phyloP scores from a whole-genome alignment of 2,797 vertebrate species.

The Choloepus didactylus region DNA sequence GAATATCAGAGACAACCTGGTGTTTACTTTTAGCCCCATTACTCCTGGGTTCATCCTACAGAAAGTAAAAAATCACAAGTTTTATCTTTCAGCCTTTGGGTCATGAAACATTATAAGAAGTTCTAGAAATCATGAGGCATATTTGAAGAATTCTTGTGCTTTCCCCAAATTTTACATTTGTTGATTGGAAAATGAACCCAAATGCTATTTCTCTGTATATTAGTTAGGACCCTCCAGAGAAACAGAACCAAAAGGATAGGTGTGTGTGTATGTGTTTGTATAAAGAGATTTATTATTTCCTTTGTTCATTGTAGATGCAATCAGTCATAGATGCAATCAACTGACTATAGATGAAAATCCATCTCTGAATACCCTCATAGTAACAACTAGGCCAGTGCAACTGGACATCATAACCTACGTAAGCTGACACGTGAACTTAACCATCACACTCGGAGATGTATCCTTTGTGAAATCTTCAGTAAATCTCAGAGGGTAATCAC shows the following conservation, averaged over 20 bases:
- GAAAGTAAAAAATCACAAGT: not conserved
- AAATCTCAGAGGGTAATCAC: not conserved
- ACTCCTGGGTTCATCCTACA: not conserved
- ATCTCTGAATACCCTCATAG: too few species aligned
- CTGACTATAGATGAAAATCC: too few species aligned
- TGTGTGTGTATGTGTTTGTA: too few species aligned
- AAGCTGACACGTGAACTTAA: too few species aligned
- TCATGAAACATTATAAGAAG: not conserved
- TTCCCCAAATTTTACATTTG: not conserved
- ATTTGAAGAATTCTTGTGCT: not conserved
- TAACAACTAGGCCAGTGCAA: too few species aligned
- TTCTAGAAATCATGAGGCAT: not conserved
- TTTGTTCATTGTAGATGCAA: too few species aligned
- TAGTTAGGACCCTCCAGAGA: too few species aligned
- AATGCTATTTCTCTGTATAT: not conserved
- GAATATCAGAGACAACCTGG: not conserved
- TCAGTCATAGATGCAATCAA: too few species aligned
- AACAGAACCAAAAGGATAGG: too few species aligned
- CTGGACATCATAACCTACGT: too few species aligned
- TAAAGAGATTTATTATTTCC: too few species aligned
- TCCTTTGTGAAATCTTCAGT: not conserved
- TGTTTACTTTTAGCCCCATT: accelerated
- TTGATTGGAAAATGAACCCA: not conserved
- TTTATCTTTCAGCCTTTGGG: not conserved
- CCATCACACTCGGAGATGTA: not conserved